Percentiles rank a stretch among this genome's conserved stretches.
Evolutionary conservation across 2,113 vertebrate genomes (phyloP).

Genomic region (Dasypus novemcinctus): DNA sequence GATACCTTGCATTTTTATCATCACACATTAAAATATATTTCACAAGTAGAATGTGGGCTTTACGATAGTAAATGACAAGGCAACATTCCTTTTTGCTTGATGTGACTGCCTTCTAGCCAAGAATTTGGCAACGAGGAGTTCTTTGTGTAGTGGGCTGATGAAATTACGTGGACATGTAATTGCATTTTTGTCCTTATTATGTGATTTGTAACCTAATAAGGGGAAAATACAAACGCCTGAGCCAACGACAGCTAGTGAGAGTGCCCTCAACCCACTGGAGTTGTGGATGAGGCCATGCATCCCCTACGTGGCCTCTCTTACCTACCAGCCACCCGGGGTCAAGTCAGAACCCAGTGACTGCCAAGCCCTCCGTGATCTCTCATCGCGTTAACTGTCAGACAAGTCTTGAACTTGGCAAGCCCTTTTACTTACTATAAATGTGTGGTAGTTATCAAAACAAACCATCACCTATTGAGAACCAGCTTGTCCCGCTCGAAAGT

Average conservation of each 20-base stretch:
- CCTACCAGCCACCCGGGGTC: fast-evolving
- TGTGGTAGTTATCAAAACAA: neutral
- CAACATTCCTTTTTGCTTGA: no score
- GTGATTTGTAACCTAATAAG: neutral
- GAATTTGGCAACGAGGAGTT: neutral
- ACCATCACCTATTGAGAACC: neutral
- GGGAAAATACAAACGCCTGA: no score
- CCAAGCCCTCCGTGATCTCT: neutral
- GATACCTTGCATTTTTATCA: neutral
- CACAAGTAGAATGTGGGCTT: neutral
- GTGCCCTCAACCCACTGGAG: neutral
- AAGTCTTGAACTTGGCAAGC: neutral
- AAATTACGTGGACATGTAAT: neutral
- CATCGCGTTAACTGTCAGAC: neutral
- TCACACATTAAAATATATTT: neutral
- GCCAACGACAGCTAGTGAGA: no score
- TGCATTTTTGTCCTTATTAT: neutral
- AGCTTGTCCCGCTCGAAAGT: no score
- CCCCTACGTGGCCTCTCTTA: neutral
- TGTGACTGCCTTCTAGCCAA: neutral
- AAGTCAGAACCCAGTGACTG: fast-evolving
- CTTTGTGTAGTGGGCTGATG: neutral
- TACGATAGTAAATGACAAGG: neutral
- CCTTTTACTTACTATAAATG: neutral
- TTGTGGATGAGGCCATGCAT: no score